Conservation (phyloP, 2,113 vertebrate species). For the Oncorhynchus clarkii region DNA sequence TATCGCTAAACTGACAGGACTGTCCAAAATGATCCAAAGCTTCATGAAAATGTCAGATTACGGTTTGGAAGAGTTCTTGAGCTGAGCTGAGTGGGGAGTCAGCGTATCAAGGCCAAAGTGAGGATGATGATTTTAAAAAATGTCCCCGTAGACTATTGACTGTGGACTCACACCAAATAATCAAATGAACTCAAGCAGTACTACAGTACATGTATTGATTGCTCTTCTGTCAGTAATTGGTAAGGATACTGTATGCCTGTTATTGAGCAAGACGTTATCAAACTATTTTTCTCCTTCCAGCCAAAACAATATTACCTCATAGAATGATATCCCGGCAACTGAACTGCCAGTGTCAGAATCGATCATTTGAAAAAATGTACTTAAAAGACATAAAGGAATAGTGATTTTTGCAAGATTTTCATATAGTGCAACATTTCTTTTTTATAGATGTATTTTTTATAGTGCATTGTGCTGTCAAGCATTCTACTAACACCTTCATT, state of each 20-base stretch:
- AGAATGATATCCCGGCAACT: neutral
- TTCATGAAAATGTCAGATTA: slow-evolving; percentile 36
- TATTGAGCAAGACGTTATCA: slow-evolving; percentile 9
- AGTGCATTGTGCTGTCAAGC: neutral
- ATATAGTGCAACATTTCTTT: no score
- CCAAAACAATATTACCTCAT: neutral
- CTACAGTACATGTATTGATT: no score
- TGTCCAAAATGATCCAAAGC: slow-evolving; percentile 25
- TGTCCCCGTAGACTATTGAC: no score
- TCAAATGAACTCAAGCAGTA: no score
- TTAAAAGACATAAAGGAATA: no score
- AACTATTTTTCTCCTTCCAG: neutral
- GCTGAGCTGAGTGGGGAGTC: neutral
- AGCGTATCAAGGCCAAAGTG: neutral
- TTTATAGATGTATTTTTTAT: neutral
- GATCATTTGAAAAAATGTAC: no score
- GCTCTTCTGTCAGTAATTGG: neutral
- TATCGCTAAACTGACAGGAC: slow-evolving; percentile 34
- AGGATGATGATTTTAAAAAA: neutral
- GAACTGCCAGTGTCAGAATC: neutral
- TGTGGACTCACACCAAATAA: no score
- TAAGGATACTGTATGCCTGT: neutral
- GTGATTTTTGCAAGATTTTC: no score
- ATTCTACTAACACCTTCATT: neutral
- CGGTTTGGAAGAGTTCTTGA: slow-evolving; percentile 11